Evolutionary conservation across 1,140 invertebrate species (phyloP).

Genomic region (Drosophila mauritiana): DNA sequence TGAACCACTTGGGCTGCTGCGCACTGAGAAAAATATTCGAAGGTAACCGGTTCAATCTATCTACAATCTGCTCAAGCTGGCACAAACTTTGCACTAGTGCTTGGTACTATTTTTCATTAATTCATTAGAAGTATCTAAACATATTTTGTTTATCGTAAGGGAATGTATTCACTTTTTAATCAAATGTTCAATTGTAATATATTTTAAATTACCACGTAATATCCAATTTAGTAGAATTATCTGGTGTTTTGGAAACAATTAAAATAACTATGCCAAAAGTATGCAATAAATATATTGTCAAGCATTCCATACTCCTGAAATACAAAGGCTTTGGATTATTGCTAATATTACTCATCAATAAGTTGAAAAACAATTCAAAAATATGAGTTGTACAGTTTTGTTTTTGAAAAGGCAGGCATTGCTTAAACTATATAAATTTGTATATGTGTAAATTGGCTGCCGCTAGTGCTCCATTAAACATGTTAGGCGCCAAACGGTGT

Average conservation of each 20-base stretch:
- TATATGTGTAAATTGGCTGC: not conserved
- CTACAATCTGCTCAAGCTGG: too few species aligned
- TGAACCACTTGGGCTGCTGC: constrained; percentile 29
- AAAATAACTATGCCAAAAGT: not conserved
- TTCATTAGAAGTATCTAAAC: too few species aligned
- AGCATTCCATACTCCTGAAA: not conserved
- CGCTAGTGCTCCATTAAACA: constrained; percentile 63
- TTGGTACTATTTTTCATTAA: too few species aligned
- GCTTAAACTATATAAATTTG: not conserved
- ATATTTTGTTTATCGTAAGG: not conserved
- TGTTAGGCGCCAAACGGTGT: constrained; percentile 66
- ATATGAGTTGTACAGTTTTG: too few species aligned
- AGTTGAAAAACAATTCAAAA: not conserved
- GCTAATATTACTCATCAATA: too few species aligned
- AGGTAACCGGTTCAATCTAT: not conserved
- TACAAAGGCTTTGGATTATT: not conserved
- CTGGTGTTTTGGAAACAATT: not conserved
- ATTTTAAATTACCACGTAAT: too few species aligned
- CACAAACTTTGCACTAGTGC: too few species aligned
- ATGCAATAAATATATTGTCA: not conserved
- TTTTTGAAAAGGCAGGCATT: too few species aligned
- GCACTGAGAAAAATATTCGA: not conserved
- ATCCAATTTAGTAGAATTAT: too few species aligned
- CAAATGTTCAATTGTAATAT: too few species aligned
- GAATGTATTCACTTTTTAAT: too few species aligned